phyloP scores from a whole-genome alignment of 2,888 invertebrate species.

The Drosophila buzzatii region DNA sequence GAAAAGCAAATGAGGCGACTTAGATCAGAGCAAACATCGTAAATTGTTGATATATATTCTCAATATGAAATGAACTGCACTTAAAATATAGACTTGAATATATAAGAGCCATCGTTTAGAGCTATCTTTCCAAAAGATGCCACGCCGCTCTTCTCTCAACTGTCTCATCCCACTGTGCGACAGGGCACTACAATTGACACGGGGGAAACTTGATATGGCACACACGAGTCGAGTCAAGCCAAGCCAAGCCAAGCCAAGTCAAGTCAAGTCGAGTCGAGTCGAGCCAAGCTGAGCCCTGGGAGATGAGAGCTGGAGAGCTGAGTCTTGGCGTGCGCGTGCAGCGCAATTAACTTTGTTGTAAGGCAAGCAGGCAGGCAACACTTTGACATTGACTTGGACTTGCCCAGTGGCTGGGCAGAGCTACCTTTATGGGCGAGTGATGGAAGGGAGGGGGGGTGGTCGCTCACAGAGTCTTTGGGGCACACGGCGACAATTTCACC shows the following conservation, averaged over 20 bases:
- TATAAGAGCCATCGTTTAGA: neutral
- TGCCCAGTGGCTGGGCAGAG: conserved; percentile 23
- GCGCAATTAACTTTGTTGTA: conserved; percentile 79
- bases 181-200: conserved; percentile 62
- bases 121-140: neutral
- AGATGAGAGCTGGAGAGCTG: neutral
- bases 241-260: neutral
- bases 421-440: neutral
- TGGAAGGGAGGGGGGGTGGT: neutral
- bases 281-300: conserved; percentile 2
- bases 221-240: conserved; percentile 63
- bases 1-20: too few relatives aligned
- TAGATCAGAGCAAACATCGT: too few relatives aligned
- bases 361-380: conserved; percentile 69
- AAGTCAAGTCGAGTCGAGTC: neutral
- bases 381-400: conserved; percentile 73
- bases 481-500: conserved; percentile 83
- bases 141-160: too few relatives aligned
- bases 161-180: conserved; percentile 19
- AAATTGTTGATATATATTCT: too few relatives aligned
- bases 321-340: conserved; percentile 76
- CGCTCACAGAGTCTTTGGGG: conserved; percentile 46
- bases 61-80: too few relatives aligned
- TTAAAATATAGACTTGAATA: neutral
- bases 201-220: conserved; percentile 78